Conservation (phyloP, 2,113 vertebrate genomes). For the Boulengeromyrus knoepffleri region DNA sequence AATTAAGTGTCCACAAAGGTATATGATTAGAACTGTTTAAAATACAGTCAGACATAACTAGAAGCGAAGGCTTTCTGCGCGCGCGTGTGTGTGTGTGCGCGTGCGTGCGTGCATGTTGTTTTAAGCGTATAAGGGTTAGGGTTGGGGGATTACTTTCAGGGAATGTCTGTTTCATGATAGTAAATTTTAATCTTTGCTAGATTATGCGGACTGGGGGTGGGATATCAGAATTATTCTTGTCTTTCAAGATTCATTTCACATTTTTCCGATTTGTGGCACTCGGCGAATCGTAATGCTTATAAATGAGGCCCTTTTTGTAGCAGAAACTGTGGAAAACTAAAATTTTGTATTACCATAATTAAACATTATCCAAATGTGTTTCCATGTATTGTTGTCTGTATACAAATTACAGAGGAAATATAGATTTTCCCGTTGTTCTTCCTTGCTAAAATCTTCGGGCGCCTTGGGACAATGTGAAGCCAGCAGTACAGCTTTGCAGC, state of each 20-base stretch:
- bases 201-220: constrained; percentile 84
- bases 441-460: not conserved
- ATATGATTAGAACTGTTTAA: constrained; percentile 99
- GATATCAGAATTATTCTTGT: constrained; percentile 73
- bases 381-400: constrained; percentile 10
- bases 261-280: constrained; percentile 82
- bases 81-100: not conserved
- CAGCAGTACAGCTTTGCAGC: constrained; percentile 4
- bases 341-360: constrained; percentile 40
- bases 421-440: not conserved
- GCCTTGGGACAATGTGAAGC: not conserved
- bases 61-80: constrained; percentile 77
- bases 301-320: constrained; percentile 60
- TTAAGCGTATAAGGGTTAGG: constrained; percentile 50
- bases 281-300: constrained; percentile 73
- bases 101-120: constrained; percentile 43
- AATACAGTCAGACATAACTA: constrained; percentile 99
- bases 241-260: constrained; percentile 78
- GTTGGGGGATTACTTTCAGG: constrained; percentile 92
- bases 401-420: not conserved
- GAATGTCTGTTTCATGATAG: constrained; percentile 98
- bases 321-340: constrained; percentile 33
- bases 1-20: constrained; percentile 99
- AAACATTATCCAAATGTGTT: constrained; percentile 43
- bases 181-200: constrained; percentile 97